Percentiles rank a stretch among this genome's conserved stretches.
phyloP scores from a whole-genome alignment of 2,797 vertebrate species.

The Oryzias sinensis region DNA sequence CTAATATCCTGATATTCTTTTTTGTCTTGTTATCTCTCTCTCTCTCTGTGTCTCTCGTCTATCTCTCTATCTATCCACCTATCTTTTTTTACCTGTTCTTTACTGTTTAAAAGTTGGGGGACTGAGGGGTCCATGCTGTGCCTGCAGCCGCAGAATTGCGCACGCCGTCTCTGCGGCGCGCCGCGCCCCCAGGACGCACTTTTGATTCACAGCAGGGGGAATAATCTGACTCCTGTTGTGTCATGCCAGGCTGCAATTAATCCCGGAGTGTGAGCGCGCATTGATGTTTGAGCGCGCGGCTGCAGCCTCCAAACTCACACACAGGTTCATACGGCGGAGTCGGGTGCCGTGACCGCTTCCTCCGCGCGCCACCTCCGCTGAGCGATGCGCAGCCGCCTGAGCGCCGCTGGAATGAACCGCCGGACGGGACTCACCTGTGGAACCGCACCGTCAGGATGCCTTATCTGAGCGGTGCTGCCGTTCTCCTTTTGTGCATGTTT shows the following conservation, averaged over 20 bases:
- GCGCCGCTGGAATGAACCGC: slow-evolving; percentile 36
- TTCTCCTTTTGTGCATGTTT: slow-evolving; percentile 80
- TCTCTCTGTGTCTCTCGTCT: too few species aligned
- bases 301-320: slow-evolving; percentile 21
- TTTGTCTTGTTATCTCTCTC: too few species aligned
- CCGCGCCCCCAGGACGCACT: too few species aligned
- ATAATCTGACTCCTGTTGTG: slow-evolving; percentile 60
- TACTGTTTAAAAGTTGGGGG: too few species aligned
- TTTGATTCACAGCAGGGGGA: slow-evolving; percentile 55
- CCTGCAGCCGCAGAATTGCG: too few species aligned
- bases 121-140: too few species aligned
- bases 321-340: not conserved
- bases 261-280: slow-evolving; percentile 11
- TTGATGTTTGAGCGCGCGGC: slow-evolving; percentile 32
- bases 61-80: too few species aligned
- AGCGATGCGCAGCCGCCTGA: slow-evolving; percentile 10
- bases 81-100: too few species aligned
- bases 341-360: slow-evolving; percentile 40
- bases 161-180: too few species aligned
- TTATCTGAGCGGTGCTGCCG: slow-evolving; percentile 77
- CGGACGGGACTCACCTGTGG: slow-evolving; percentile 67
- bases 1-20: too few species aligned
- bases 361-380: slow-evolving; percentile 19
- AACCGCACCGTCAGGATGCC: slow-evolving; percentile 78
- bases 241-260: slow-evolving; percentile 32